Evolutionary conservation across 1,140 invertebrate genomes (phyloP).

Genomic region (Bactericera cockerelli): DNA sequence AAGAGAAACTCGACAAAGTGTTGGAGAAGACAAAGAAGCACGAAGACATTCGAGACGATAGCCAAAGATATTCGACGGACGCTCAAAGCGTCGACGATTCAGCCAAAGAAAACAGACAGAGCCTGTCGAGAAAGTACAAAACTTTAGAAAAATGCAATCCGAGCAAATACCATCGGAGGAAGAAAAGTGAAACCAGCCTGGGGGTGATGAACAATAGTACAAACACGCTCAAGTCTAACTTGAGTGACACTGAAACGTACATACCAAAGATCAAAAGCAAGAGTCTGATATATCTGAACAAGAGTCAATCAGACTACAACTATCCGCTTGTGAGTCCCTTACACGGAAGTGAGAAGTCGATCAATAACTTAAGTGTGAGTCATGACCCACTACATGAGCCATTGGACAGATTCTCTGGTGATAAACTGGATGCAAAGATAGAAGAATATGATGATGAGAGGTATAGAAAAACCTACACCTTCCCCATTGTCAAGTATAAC

Average conservation of each 20-base stretch:
- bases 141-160: neutral
- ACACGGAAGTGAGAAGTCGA: too few species aligned
- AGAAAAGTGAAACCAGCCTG: neutral
- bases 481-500: constrained; percentile 3
- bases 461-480: neutral
- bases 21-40: neutral
- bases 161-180: neutral
- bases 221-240: neutral
- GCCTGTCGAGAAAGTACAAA: neutral
- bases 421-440: neutral
- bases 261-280: constrained; percentile 7
- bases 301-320: neutral
- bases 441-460: neutral
- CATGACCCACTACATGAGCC: neutral
- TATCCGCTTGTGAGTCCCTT: neutral
- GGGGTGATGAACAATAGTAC: neutral
- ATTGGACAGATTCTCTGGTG: neutral
- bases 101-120: neutral
- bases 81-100: neutral
- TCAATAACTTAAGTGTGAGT: too few species aligned
- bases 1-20: neutral
- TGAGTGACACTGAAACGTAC: neutral
- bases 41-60: neutral
- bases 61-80: neutral
- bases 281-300: neutral